phyloP scores from a whole-genome alignment of 2,888 invertebrate species.

The Hypomecis punctinalis region DNA sequence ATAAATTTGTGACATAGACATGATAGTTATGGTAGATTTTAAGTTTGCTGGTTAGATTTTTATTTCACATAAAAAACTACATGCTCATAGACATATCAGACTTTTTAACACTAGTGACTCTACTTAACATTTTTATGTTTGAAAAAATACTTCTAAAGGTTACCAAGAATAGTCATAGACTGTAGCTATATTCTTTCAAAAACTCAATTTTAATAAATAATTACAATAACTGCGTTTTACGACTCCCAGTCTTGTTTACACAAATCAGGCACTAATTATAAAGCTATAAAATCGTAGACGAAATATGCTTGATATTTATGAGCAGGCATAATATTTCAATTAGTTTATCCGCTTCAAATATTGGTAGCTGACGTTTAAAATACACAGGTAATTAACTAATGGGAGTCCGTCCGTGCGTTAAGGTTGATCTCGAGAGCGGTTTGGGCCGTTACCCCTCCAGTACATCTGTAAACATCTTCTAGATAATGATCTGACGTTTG shows the following conservation, averaged over 20 bases:
- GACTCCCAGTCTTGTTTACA: slow-evolving; percentile 27
- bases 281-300: slow-evolving; percentile 26
- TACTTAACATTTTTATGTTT: too few species aligned
- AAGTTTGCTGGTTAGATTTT: too few species aligned
- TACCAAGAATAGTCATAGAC: background rate
- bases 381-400: slow-evolving; percentile 74
- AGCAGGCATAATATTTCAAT: slow-evolving; percentile 14
- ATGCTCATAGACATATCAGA: too few species aligned
- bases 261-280: slow-evolving; percentile 29
- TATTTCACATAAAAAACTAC: too few species aligned
- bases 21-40: too few species aligned
- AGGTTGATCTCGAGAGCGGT: slow-evolving; percentile 73
- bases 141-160: too few species aligned
- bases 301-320: slow-evolving; percentile 14
- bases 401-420: slow-evolving; percentile 64
- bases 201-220: slow-evolving; percentile 24
- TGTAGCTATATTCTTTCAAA: background rate
- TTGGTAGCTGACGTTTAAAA: slow-evolving; percentile 55
- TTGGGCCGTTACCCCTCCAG: slow-evolving; percentile 78
- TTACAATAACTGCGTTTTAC: slow-evolving; percentile 12
- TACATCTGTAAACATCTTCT: slow-evolving; percentile 84
- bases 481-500: slow-evolving; percentile 84
- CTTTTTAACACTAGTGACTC: too few species aligned
- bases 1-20: too few species aligned
- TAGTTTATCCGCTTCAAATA: slow-evolving; percentile 44